These are phyloP conservation scores for Drepana falcataria DNA, from an alignment of 2,888 invertebrate species.

Conservation along the genomic window DNA sequence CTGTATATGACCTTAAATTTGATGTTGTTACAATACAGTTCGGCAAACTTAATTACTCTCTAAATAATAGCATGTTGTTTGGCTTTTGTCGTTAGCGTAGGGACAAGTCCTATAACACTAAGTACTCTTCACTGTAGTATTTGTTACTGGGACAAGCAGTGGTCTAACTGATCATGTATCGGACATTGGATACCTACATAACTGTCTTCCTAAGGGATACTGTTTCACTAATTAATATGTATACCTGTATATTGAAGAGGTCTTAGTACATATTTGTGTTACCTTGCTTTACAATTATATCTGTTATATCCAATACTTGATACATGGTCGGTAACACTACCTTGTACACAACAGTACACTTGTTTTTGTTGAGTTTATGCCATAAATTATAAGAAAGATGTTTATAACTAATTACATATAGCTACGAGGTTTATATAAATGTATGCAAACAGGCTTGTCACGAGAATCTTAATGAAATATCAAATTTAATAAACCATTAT, in stretches of 20 bases:
- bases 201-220: too few species aligned
- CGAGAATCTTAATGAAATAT: conserved; percentile 73
- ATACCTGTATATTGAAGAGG: not conserved
- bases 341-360: conserved; percentile 48
- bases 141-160: conserved; percentile 40
- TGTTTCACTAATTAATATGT: not conserved
- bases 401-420: conserved; percentile 63
- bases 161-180: not conserved
- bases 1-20: conserved; percentile 3
- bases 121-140: conserved; percentile 59
- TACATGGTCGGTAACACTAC: conserved; percentile 41
- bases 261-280: not conserved
- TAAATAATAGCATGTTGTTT: conserved; percentile 59
- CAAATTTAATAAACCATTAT: conserved; percentile 77
- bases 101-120: conserved; percentile 54
- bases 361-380: conserved; percentile 76
- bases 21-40: conserved; percentile 21
- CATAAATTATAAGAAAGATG: conserved; percentile 67
- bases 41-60: conserved; percentile 39
- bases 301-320: conserved; percentile 5
- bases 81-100: conserved; percentile 76
- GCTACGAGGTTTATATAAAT: conserved; percentile 69
- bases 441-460: conserved; percentile 76
- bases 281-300: not conserved
- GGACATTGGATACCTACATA: not conserved